Conservation (phyloP, 2,113 vertebrate genomes). For the Stomatorhinus ivindoensis region DNA sequence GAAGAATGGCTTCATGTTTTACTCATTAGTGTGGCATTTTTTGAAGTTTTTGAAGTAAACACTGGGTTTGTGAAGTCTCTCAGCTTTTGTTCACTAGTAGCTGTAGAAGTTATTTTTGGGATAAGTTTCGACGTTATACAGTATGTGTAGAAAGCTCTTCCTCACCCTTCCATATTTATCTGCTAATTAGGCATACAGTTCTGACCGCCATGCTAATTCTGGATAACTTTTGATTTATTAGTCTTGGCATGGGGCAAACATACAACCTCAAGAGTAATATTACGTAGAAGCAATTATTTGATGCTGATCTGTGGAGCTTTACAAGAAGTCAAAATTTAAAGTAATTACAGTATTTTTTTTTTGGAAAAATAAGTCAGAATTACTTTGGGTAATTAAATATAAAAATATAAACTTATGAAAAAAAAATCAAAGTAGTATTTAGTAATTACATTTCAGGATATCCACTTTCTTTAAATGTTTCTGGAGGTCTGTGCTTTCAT, state of each 20-base stretch:
- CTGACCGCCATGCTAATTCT: background rate
- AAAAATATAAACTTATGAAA: background rate
- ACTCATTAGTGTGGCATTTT: background rate
- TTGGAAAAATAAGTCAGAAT: background rate
- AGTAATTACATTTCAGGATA: background rate
- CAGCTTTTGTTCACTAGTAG: background rate
- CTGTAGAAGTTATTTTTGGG: background rate
- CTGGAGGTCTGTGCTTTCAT: background rate
- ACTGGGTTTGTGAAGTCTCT: background rate
- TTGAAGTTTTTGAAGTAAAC: background rate
- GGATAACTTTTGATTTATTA: background rate
- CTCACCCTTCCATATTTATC: background rate
- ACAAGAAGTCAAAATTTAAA: background rate
- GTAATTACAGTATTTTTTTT: background rate
- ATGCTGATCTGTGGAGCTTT: background rate
- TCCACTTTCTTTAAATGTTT: background rate
- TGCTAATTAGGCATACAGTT: background rate
- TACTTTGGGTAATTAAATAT: background rate
- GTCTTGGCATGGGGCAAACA: background rate
- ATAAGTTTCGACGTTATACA: background rate
- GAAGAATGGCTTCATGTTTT: background rate
- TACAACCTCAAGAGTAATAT: background rate
- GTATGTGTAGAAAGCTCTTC: background rate
- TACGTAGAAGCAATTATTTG: background rate
- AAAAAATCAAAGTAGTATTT: background rate